Conservation (phyloP, 1,140 invertebrate species). For the Lepidurus arcticus region DNA sequence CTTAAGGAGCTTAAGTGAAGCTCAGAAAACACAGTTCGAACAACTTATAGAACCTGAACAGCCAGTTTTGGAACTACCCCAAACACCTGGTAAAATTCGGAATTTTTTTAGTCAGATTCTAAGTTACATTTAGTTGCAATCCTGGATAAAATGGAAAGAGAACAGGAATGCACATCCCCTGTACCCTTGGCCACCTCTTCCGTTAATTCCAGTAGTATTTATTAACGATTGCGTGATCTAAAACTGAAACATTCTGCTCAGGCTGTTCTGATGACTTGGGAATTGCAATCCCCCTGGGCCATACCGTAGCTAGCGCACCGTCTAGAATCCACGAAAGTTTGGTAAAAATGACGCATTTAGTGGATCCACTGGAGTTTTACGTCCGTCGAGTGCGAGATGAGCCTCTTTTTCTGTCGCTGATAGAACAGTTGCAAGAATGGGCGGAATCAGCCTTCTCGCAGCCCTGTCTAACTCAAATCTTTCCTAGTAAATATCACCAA, state of each 20-base stretch:
- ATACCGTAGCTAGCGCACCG: background rate
- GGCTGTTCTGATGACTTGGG: background rate
- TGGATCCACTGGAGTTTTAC: background rate
- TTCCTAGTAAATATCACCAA: background rate
- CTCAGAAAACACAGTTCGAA: background rate
- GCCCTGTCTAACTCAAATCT: background rate
- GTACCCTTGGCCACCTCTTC: too few relatives aligned
- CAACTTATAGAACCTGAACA: background rate
- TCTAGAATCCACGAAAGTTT: background rate
- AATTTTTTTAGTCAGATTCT: background rate
- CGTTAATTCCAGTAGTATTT: too few relatives aligned
- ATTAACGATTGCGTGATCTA: too few relatives aligned
- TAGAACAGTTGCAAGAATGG: background rate
- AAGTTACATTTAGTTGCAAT: too few relatives aligned
- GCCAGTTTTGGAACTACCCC: background rate
- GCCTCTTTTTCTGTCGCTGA: background rate
- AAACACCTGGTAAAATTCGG: background rate
- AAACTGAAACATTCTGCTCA: background rate
- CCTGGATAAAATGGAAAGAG: too few relatives aligned
- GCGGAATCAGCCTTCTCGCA: background rate
- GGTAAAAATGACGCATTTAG: background rate
- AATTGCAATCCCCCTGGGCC: background rate
- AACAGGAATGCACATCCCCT: too few relatives aligned
- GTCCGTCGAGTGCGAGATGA: background rate
- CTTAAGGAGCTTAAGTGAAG: background rate